A percentile compares a stretch with the other conserved stretches of the same genome.
Evolutionary conservation across 2,888 invertebrate genomes (phyloP).

Genomic region (Nomada flava): DNA sequence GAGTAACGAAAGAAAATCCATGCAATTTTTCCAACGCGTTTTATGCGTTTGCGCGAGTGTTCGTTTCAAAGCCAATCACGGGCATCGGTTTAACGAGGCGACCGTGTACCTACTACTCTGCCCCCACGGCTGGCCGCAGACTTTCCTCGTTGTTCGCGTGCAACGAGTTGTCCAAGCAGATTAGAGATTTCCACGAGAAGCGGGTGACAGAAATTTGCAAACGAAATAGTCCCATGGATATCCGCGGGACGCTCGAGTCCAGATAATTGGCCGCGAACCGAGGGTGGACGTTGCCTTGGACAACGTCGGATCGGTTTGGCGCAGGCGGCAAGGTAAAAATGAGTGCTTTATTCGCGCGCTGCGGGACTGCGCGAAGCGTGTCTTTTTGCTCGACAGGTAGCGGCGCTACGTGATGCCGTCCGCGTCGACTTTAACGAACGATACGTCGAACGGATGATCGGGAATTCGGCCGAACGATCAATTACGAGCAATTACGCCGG

Average conservation of each 20-base stretch:
- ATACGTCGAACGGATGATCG: constrained; percentile 10
- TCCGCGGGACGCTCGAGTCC: constrained; percentile 36
- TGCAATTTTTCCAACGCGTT: constrained; percentile 13
- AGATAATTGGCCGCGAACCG: constrained; percentile 61
- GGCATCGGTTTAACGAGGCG: constrained; percentile 72
- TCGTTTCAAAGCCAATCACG: constrained; percentile 64
- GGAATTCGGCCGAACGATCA: constrained; percentile 65
- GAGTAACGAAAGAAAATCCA: constrained; percentile 13
- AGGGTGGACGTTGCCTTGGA: not conserved
- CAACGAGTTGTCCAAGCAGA: constrained; percentile 1
- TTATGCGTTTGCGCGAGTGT: constrained; percentile 16
- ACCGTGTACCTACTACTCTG: constrained; percentile 44
- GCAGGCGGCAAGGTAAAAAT: constrained; percentile 10
- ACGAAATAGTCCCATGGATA: constrained; percentile 37
- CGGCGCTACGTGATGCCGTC: constrained; percentile 26
- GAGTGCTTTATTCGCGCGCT: constrained; percentile 18
- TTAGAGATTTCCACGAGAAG: constrained; percentile 41
- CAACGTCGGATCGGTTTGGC: constrained; percentile 6
- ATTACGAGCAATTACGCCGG: constrained; percentile 74
- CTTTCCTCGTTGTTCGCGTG: constrained; percentile 27
- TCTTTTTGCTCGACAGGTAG: constrained; percentile 8
- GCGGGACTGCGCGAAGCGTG: not conserved
- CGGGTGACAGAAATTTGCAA: constrained; percentile 50
- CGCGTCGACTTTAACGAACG: constrained; percentile 53
- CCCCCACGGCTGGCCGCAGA: not conserved